phyloP scores from a whole-genome alignment of 2,888 invertebrate genomes.

The Ophion costatus region DNA sequence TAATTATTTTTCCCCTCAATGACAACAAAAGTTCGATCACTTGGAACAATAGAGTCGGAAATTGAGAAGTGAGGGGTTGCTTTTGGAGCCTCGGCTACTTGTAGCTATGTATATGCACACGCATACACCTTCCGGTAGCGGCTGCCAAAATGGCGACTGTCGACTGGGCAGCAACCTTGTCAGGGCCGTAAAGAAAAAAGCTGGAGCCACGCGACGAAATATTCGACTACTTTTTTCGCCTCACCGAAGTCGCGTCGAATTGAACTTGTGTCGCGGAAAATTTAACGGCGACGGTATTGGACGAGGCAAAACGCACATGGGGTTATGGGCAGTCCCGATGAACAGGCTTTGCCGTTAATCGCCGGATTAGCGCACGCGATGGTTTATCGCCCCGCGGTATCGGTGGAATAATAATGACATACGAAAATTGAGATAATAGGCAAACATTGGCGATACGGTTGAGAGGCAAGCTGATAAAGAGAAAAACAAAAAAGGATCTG shows the following conservation, averaged over 20 bases:
- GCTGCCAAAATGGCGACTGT: slow-evolving; percentile 83
- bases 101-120: slow-evolving; percentile 23
- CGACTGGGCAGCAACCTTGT: slow-evolving; percentile 72
- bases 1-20: background rate
- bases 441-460: background rate
- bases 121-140: slow-evolving; percentile 74
- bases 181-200: slow-evolving; percentile 63
- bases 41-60: slow-evolving; percentile 5
- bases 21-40: slow-evolving; percentile 31
- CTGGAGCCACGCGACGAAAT: background rate
- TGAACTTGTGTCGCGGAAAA: background rate
- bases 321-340: background rate
- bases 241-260: background rate
- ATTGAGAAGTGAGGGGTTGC: slow-evolving; percentile 52
- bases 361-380: slow-evolving; percentile 15
- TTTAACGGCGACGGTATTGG: background rate
- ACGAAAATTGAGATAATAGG: slow-evolving; percentile 2
- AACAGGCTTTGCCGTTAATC: background rate
- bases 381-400: slow-evolving; percentile 20
- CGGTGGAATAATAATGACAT: slow-evolving; percentile 9
- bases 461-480: slow-evolving; percentile 1
- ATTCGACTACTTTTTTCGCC: slow-evolving; percentile 2
- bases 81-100: slow-evolving; percentile 51
- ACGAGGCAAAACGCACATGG: background rate
- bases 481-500: background rate